Base-by-base conservation (phyloP, 2,797 vertebrate species). In the Vultur gryphus region DNA sequence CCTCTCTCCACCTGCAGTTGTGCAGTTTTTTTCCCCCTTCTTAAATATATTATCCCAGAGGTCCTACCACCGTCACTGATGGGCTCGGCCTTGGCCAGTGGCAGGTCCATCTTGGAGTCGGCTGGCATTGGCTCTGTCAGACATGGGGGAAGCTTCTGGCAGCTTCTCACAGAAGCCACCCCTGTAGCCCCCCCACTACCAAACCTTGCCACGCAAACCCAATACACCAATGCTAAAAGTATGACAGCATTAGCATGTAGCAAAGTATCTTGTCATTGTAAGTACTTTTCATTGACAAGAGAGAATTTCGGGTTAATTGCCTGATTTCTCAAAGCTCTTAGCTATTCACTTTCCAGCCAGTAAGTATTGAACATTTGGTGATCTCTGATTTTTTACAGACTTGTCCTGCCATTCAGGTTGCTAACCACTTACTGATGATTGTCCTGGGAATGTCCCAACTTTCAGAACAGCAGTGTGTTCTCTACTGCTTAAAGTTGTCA, bases 401-500 rank as follows among this genome's bases (percentile, higher is more conserved):
- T 75, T 90, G 11, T 87, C 88, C 82, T 90, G 72, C 72, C 51
- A 52, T 62, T 75, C 49, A 20, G 5, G 25, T 84, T 94, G n/a
- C 41, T 69, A 72, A 41, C 41, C 66, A 76, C 73, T 95, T 94
- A 83, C 54, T 76, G 76, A n/a, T 67, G 89, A 79, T 85, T 92
- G 57, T 86, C 87, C 24, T 82, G 44, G 77, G 54, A 93, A 77
- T 28, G 13, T 43, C 86, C 37, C 69, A 55, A 35, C 43, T 77
- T 93, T 91, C 71, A 84, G 69, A 91, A 90, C 24, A 85, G 9
- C 51, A 21, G 26, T 79, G 58, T 93, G 35, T 77, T 97, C 97
- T 96, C 96, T 86, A n/a, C 77, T 94, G 77, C 95, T 91, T 96
- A 90, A 52, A 33, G 16, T 11, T 97, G 82, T 96, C 95, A 95